Evolutionary conservation across 2,797 vertebrate genomes (phyloP).

Genomic region (Falco biarmicus): DNA sequence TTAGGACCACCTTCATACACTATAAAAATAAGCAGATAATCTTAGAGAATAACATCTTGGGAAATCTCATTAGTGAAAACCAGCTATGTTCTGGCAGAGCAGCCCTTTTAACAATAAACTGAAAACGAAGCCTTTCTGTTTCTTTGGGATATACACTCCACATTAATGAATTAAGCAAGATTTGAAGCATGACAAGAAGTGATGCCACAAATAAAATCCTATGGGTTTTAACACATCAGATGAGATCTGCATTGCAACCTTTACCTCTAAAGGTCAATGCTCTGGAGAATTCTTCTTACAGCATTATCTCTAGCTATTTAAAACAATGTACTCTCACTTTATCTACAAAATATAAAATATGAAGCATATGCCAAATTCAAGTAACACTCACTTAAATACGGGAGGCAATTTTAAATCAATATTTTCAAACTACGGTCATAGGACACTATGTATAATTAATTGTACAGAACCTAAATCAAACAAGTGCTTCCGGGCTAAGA

Average conservation of each 20-base stretch:
- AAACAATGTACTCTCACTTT: not conserved
- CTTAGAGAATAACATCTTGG: not conserved
- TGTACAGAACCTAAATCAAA: not conserved
- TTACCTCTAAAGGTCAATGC: not conserved
- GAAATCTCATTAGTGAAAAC: conserved; percentile 30
- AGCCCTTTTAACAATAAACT: not conserved
- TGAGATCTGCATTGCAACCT: not conserved
- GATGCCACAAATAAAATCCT: not conserved
- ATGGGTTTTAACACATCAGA: not conserved
- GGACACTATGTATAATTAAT: not conserved
- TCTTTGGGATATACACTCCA: not conserved
- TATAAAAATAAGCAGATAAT: conserved; percentile 7
- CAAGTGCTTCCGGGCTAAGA: not conserved
- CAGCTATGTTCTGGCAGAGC: not conserved
- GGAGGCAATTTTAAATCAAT: conserved; percentile 30
- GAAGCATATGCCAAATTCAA: not conserved
- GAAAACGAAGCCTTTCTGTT: not conserved
- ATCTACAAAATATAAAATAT: conserved; percentile 5
- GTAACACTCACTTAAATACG: not conserved
- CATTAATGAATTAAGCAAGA: not conserved
- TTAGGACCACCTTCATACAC: not conserved
- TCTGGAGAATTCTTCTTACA: not conserved
- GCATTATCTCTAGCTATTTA: conserved; percentile 6
- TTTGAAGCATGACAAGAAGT: not conserved
- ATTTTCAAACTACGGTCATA: not conserved